Base-by-base conservation (phyloP, 2,113 vertebrate genomes). In the Castor canadensis region DNA sequence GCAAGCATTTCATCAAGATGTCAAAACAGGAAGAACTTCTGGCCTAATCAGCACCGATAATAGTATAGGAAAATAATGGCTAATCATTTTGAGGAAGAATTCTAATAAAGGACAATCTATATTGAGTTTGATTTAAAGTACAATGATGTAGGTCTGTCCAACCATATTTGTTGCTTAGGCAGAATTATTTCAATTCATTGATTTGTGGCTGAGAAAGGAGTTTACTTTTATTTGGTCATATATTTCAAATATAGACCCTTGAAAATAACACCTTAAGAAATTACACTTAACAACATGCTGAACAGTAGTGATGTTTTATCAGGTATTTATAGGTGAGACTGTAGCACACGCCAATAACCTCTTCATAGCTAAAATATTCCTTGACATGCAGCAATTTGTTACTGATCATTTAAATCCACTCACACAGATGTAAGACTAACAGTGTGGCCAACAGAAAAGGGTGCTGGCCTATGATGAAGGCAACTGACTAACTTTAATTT, bases 1-100 rank as follows among this genome's bases (percentile, higher is more conserved):
- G 69, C 38, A 93, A 43, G 9, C 5, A 43, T 91, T 95, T 97
- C 89, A 95, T n/a, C 15, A 35, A 75, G 38, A 90, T 82, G 58
- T 95, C 85, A 89, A 96, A 96, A 77, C 87, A 0, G 0, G 90
- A 98, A 97, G 90, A 92, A 83, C 43, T 86, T 85, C 60, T 93
- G 85, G 66, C 95, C 94, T 85, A 84, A 96, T 83, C 12, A 90
- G 9, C 80, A 88, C 73, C 85, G 95, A 89, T 40, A 76, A 54
- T 1, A 95, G 22, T 79, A 91, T 45, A 89, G 72, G 66, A 92
- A 96, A 86, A 72, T 88, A 97, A 79, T 40, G 75, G 54, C 69
- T 91, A 28, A 58, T 75, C 43, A 88, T 93, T 67, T 47, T 89
- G 60, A 69, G 86, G 40, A 92, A 88, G 43, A 92, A 64, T 89